phyloP scores from a whole-genome alignment of 2,797 vertebrate genomes.

The Anas bernieri region DNA sequence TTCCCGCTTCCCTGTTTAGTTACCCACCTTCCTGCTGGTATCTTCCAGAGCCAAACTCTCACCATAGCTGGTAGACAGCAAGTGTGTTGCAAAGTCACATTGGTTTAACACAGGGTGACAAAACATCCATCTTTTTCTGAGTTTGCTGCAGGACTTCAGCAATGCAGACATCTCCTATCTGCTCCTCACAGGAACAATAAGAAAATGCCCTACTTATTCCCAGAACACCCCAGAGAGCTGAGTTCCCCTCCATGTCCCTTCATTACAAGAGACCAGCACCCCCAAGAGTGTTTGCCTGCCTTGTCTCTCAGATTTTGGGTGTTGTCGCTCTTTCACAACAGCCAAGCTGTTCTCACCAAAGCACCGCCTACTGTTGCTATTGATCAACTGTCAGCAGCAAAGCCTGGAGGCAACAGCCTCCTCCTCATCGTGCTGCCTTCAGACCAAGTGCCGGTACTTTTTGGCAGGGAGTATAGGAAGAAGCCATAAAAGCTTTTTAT shows the following conservation, averaged over 20 bases:
- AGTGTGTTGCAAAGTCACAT: accelerated
- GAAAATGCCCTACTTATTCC: neutral
- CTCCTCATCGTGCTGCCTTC: neutral
- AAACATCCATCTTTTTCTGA: neutral
- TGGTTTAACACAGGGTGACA: neutral
- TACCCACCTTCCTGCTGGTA: neutral
- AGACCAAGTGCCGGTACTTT: neutral
- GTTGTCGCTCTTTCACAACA: neutral
- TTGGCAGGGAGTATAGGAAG: neutral
- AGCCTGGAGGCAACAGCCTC: neutral
- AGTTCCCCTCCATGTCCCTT: neutral
- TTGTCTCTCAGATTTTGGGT: neutral
- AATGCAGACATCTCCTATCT: neutral
- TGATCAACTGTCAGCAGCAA: neutral
- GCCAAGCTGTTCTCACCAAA: neutral
- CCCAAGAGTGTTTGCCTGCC: neutral
- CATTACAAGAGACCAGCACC: neutral
- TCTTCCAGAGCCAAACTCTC: neutral
- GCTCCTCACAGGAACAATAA: neutral
- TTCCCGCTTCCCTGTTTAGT: neutral
- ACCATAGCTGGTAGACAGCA: neutral
- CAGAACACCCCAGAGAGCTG: neutral
- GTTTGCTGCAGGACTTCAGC: neutral
- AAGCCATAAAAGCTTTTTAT: neutral
- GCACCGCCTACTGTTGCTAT: neutral